Percentiles rank a stretch among this genome's conserved stretches.
These are phyloP conservation scores for Anarhynchus alexandrinus DNA, from an alignment of 2,113 vertebrate species.

Conservation along the genomic window DNA sequence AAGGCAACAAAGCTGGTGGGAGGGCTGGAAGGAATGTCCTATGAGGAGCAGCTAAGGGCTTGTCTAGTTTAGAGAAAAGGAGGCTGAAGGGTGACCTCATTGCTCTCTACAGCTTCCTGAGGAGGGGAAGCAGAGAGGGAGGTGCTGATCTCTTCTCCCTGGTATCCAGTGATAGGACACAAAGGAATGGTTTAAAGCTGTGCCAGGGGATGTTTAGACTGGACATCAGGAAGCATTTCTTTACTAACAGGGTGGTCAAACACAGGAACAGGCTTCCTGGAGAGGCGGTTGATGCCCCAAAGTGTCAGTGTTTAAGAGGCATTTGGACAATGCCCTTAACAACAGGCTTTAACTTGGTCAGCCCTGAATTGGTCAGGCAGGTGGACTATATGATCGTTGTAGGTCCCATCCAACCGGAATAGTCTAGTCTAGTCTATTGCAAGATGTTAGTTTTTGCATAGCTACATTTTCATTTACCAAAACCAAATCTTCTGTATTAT, in stretches of 20 bases:
- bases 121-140: background rate
- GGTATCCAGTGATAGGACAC: fast-evolving
- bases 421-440: background rate
- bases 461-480: background rate
- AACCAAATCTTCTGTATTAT: background rate
- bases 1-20: background rate
- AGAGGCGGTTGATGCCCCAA: background rate
- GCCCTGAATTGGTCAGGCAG: background rate
- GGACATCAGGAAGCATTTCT: background rate
- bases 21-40: background rate
- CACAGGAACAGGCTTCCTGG: background rate
- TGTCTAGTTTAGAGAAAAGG: background rate
- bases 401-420: background rate
- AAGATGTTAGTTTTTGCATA: background rate
- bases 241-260: too few species aligned
- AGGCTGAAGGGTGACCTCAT: too few species aligned
- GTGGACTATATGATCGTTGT: background rate
- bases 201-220: background rate
- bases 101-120: background rate
- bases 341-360: background rate
- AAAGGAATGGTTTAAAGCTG: background rate
- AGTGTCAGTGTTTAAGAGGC: background rate
- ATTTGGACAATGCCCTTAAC: background rate
- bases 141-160: background rate
- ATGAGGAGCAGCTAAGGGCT: background rate